Evolutionary conservation across 2,888 invertebrate species (phyloP), one percentile per base, ranked within the genome.

Genomic region (Brenthis daphne): DNA sequence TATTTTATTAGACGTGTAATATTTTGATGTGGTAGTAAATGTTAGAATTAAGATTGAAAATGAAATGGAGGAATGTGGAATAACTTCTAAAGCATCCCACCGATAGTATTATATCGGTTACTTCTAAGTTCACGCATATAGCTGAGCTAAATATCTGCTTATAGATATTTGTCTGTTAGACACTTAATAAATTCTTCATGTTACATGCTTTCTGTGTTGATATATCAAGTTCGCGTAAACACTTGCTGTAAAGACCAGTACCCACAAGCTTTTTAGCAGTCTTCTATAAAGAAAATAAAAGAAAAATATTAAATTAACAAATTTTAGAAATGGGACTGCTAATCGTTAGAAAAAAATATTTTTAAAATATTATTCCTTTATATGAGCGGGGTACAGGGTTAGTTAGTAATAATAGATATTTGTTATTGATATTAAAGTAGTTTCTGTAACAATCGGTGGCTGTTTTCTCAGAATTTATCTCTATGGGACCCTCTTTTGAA

Each of bases 1-100:
- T 54, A 13, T 58, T 53, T 54, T 20, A 51, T 29, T 61, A 51
- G 51, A 60, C 47, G 50, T 60, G 29, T 60, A 50, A 60, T 60
- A 14, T 24, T 43, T 54, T 51, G 54, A 43, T 54, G 54, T 63
- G 53, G 54, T 63, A 53, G 53, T 63, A 63, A 63, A 63, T 63
- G 63, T 63, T 63, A 63, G 63, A 63, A 20, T 61, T 61, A 61
- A 61, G 61, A 11, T 51, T 20, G 20, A 63, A 33, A 63, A 16
- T 33, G 13, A 20, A 37, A 37, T 51, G 33, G 51, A 63, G 53
- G 51, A 63, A 63, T 54, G 11, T 53, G 13, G 53, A 51, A 16
- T 51, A 51, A 63, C 16, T 67, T 63, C 37, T 56, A 56, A 13
- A 63, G 48, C 24, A 61, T 61, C 61, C 61, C 67, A 67, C 61